These are phyloP conservation scores for Girardinus metallicus DNA, from an alignment of 2,797 vertebrate species.

Conservation along the genomic window DNA sequence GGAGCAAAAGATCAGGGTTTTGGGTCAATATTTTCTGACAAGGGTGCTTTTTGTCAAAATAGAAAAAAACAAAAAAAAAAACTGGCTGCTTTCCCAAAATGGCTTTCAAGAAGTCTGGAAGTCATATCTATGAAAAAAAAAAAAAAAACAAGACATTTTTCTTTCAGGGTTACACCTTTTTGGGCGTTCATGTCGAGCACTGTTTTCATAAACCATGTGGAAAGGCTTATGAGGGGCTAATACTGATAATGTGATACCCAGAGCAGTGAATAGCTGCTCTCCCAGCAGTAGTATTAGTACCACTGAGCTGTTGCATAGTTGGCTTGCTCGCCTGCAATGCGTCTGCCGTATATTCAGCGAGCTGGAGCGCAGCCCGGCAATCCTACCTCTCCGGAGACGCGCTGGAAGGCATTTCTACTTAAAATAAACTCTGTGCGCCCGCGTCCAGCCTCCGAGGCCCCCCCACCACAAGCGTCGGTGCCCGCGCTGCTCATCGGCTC, in stretches of 20 bases:
- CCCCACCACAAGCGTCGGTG: conserved; percentile 40
- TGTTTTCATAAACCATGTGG: conserved; percentile 74
- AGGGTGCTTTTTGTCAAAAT: conserved; percentile 24
- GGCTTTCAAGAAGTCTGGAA: conserved; percentile 52
- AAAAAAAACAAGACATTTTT: conserved; percentile 1
- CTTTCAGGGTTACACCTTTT: conserved; percentile 50
- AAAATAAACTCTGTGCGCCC: conserved; percentile 80
- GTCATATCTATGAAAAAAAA: conserved; percentile 34
- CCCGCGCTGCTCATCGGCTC: conserved; percentile 65
- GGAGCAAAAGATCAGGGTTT: conserved; percentile 10
- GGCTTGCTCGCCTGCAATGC: conserved; percentile 74
- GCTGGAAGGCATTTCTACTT: conserved; percentile 81
- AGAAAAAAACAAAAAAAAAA: conserved; percentile 24
- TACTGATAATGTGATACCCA: conserved; percentile 69
- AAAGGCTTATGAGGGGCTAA: conserved; percentile 66
- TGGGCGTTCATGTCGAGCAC: conserved; percentile 42
- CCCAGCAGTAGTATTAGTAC: conserved; percentile 67
- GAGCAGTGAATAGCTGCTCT: conserved; percentile 57
- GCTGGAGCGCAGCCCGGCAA: conserved; percentile 73
- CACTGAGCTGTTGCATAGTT: conserved; percentile 72
- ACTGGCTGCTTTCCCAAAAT: conserved; percentile 19
- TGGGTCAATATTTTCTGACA: conserved; percentile 16
- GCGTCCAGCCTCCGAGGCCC: conserved; percentile 72
- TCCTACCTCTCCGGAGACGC: conserved; percentile 74
- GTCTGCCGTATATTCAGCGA: conserved; percentile 72